Percentiles rank a stretch among this genome's conserved stretches.
Conservation (phyloP, 2,888 invertebrate genomes). For the Drosophila nr. fundita region DNA sequence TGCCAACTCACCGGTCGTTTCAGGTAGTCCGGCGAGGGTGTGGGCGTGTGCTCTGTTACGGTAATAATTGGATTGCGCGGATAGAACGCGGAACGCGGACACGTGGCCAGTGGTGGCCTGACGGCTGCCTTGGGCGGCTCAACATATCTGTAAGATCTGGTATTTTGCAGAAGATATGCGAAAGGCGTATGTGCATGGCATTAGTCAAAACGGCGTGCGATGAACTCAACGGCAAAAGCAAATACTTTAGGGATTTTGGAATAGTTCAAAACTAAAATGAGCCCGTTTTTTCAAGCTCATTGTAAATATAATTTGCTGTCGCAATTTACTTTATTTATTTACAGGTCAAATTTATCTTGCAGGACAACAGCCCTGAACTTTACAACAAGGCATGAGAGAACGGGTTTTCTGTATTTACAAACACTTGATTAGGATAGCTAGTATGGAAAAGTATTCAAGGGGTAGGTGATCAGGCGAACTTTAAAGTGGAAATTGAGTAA, state of each 20-base stretch:
- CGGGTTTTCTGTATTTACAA: neutral
- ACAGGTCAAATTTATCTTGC: neutral
- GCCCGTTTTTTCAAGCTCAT: neutral
- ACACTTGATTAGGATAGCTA: constrained; percentile 4
- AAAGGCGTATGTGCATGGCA: constrained; percentile 56
- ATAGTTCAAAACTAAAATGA: neutral
- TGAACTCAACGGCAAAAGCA: constrained; percentile 23
- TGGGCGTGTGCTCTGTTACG: constrained; percentile 97
- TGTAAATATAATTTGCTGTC: constrained; percentile 13
- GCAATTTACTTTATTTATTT: neutral
- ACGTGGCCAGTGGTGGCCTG: constrained; percentile 81
- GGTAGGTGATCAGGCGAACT: constrained; percentile 37
- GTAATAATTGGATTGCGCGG: constrained; percentile 97
- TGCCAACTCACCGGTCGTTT: constrained; percentile 88
- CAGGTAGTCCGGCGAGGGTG: constrained; percentile 94
- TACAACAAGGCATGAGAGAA: constrained; percentile 7
- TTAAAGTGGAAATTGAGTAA: constrained; percentile 19
- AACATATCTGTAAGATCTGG: constrained; percentile 85
- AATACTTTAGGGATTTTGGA: neutral
- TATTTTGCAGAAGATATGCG: constrained; percentile 73
- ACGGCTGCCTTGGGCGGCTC: constrained; percentile 83
- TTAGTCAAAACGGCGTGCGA: constrained; percentile 73
- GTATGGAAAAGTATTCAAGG: neutral
- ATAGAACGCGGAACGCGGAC: constrained; percentile 85
- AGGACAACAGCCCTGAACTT: neutral